These are phyloP conservation scores for Lophura nycthemera DNA, from an alignment of 2,113 vertebrate species.

Conservation along the genomic window DNA sequence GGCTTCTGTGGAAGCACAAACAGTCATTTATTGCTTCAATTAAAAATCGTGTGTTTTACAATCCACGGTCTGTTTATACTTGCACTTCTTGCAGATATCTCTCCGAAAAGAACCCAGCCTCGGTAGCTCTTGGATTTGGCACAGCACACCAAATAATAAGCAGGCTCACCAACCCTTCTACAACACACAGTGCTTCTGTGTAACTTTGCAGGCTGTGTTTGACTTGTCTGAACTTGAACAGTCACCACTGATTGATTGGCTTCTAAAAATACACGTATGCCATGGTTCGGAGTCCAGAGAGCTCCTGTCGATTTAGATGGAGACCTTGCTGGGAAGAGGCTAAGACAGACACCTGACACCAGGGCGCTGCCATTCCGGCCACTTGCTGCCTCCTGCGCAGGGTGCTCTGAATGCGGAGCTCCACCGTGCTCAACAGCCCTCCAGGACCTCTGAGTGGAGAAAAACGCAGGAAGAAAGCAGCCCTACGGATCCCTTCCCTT, in stretches of 20 bases:
- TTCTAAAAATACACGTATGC: constrained; percentile 69
- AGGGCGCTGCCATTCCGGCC: background rate
- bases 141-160: background rate
- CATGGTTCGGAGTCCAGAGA: constrained; percentile 52
- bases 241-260: constrained; percentile 71
- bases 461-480: background rate
- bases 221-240: constrained; percentile 73
- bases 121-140: constrained; percentile 28
- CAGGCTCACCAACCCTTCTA: constrained; percentile 33
- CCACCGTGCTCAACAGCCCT: background rate
- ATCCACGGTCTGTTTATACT: constrained; percentile 22
- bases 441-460: fast-evolving
- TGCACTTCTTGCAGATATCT: background rate
- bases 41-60: constrained; percentile 5
- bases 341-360: constrained; percentile 39
- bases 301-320: constrained; percentile 59
- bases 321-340: constrained; percentile 43
- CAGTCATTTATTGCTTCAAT: constrained; percentile 24
- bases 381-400: background rate
- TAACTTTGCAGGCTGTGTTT: constrained; percentile 68
- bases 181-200: constrained; percentile 51
- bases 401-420: fast-evolving
- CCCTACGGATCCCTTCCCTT: fast-evolving
- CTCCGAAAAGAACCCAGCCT: background rate
- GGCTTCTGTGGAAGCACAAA: background rate